Percentiles rank a stretch among this genome's conserved stretches.
phyloP scores from a whole-genome alignment of 1,140 invertebrate genomes.

The Sycophaga agraensis region DNA sequence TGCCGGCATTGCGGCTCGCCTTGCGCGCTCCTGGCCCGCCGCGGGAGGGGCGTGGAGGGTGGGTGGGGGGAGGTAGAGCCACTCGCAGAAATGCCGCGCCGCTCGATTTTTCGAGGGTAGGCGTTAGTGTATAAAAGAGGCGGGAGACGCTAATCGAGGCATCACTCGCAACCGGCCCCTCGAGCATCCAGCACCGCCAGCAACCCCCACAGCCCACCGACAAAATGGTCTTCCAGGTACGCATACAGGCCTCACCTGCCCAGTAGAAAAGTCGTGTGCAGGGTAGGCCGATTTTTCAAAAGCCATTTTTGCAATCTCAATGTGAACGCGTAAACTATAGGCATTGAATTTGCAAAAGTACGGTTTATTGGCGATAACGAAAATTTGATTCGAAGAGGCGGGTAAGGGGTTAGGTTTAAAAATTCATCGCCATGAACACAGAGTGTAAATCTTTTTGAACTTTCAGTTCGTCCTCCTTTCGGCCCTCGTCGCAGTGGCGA shows the following conservation, averaged over 20 bases:
- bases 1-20: neutral
- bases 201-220: neutral
- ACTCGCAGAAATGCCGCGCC: neutral
- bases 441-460: too few species aligned
- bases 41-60: neutral
- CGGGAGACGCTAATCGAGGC: neutral
- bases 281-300: too few species aligned
- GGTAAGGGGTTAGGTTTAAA: too few species aligned
- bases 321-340: too few species aligned
- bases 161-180: conserved; percentile 3
- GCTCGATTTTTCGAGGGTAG: neutral
- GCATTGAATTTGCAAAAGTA: too few species aligned
- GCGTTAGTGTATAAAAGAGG: conserved; percentile 4
- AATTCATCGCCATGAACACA: too few species aligned
- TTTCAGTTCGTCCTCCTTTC: conserved; percentile 50
- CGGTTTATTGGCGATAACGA: too few species aligned
- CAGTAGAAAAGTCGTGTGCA: too few species aligned
- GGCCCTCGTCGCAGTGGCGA: conserved; percentile 49
- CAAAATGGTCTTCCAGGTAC: conserved; percentile 13
- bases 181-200: neutral
- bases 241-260: too few species aligned
- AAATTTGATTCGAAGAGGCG: too few species aligned
- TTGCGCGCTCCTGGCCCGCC: neutral
- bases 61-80: neutral
- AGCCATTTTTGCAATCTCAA: too few species aligned